Conservation (phyloP, 2,888 invertebrate species). For the Lobophora halterata region DNA sequence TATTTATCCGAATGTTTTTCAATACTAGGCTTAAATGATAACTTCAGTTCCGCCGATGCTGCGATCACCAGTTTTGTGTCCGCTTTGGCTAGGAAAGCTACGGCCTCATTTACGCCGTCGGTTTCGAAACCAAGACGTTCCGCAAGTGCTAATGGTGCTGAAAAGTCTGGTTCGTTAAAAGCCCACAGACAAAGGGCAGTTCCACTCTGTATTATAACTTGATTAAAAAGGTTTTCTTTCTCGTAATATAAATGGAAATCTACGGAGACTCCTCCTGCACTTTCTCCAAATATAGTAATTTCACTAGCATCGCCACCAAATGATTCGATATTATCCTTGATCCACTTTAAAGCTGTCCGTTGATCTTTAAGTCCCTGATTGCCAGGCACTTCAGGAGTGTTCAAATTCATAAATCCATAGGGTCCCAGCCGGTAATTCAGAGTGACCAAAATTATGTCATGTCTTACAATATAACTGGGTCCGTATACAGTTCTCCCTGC, state of each 20-base stretch:
- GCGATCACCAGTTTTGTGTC: conserved; percentile 19
- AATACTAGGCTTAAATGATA: conserved; percentile 26
- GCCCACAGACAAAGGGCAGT: conserved; percentile 27
- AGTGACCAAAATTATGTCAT: conserved; percentile 39
- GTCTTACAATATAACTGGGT: conserved; percentile 22
- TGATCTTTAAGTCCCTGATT: conserved; percentile 49
- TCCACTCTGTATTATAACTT: conserved; percentile 43
- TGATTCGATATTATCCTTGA: conserved; percentile 39
- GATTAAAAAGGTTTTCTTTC: conserved; percentile 35
- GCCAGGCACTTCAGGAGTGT: conserved; percentile 40
- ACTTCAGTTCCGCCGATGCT: conserved; percentile 13
- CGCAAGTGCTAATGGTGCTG: conserved; percentile 35
- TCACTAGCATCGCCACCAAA: conserved; percentile 40
- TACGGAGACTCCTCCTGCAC: conserved; percentile 37
- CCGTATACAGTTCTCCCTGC: conserved; percentile 10
- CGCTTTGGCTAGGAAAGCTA: conserved; percentile 31
- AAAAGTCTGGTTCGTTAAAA: conserved; percentile 28
- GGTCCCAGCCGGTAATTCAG: conserved; percentile 43
- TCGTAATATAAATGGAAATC: conserved; percentile 37
- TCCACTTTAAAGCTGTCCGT: conserved; percentile 39
- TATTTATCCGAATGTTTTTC: conserved; percentile 26
- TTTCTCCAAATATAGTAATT: conserved; percentile 41
- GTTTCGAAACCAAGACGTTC: conserved; percentile 37
- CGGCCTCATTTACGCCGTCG: conserved; percentile 32
- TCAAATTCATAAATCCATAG: conserved; percentile 43